These are phyloP conservation scores for Trissoscelio sp. DNA, from an alignment of 2,888 invertebrate genomes.

Conservation along the genomic window DNA sequence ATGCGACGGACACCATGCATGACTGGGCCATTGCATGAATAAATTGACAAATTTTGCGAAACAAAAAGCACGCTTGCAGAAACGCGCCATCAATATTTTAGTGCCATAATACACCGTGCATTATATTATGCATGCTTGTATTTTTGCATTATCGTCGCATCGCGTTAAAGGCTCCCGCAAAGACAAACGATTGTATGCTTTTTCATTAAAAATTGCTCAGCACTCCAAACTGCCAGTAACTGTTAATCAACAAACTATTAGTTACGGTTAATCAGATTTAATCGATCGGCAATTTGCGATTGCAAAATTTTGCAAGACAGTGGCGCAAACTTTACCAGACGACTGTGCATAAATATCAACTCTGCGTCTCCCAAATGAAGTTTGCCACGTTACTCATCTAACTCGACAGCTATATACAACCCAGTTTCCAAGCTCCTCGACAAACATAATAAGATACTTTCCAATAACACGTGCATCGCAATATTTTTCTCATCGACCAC, in stretches of 20 bases:
- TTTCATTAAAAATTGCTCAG: conserved; percentile 5
- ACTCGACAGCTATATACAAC: conserved; percentile 46
- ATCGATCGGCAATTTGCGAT: neutral
- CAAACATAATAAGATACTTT: conserved; percentile 56
- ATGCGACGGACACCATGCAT: neutral
- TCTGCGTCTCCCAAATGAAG: conserved; percentile 30
- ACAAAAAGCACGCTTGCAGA: neutral
- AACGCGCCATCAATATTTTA: conserved; percentile 23
- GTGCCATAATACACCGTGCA: conserved; percentile 17
- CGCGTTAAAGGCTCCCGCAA: too few relatives aligned
- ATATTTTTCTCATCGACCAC: conserved; percentile 33
- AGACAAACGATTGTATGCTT: neutral
- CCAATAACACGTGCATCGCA: conserved; percentile 38
- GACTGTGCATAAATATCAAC: conserved; percentile 43
- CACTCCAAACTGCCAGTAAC: neutral
- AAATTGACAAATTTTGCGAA: neutral
- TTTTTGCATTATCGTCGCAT: conserved; percentile 15
- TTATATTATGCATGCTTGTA: conserved; percentile 2
- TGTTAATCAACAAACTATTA: neutral
- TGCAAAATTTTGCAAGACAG: conserved; percentile 18
- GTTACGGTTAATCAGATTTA: neutral
- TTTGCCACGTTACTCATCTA: conserved; percentile 49
- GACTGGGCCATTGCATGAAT: neutral
- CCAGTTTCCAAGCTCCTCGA: conserved; percentile 39
- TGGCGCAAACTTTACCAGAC: conserved; percentile 32